Conservation (phyloP, 2,797 vertebrate genomes). For the Sebastes alutus region DNA sequence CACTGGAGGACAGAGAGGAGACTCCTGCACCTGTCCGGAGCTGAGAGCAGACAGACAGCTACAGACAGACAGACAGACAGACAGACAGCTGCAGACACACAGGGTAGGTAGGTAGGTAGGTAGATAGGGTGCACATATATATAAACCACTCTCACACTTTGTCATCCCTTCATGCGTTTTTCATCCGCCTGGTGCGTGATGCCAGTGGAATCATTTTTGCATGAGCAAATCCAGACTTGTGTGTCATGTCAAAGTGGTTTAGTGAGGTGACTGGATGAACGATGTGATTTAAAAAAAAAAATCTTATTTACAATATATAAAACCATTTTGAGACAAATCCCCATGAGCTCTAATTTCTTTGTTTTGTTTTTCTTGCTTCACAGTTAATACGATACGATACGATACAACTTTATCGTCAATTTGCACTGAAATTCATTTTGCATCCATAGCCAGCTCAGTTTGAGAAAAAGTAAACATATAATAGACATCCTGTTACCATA, state of each 20-base stretch:
- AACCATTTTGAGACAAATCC: not conserved
- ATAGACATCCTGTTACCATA: too few relatives aligned
- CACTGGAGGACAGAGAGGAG: not conserved
- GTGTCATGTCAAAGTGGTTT: slow-evolving; percentile 6
- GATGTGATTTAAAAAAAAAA: not conserved
- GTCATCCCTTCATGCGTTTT: not conserved
- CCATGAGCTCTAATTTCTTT: not conserved
- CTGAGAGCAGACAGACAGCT: not conserved
- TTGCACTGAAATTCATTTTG: too few relatives aligned
- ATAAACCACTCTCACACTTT: slow-evolving; percentile 4
- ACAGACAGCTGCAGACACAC: slow-evolving; percentile 8
- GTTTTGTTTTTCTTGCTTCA: not conserved
- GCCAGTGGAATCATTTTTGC: not conserved
- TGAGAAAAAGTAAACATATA: too few relatives aligned
- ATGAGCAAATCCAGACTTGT: not conserved
- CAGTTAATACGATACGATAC: not conserved
- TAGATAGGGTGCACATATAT: slow-evolving; percentile 16
- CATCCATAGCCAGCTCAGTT: too few relatives aligned
- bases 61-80: not conserved
- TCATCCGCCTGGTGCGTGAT: not conserved
- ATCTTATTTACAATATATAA: too few relatives aligned
- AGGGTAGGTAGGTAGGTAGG: too few relatives aligned
- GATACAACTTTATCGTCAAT: too few relatives aligned
- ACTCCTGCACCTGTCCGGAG: slow-evolving; percentile 50
- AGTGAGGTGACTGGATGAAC: not conserved